These are phyloP conservation scores for Metopolophium dirhodum DNA, from an alignment of 1,140 invertebrate genomes.

Conservation along the genomic window DNA sequence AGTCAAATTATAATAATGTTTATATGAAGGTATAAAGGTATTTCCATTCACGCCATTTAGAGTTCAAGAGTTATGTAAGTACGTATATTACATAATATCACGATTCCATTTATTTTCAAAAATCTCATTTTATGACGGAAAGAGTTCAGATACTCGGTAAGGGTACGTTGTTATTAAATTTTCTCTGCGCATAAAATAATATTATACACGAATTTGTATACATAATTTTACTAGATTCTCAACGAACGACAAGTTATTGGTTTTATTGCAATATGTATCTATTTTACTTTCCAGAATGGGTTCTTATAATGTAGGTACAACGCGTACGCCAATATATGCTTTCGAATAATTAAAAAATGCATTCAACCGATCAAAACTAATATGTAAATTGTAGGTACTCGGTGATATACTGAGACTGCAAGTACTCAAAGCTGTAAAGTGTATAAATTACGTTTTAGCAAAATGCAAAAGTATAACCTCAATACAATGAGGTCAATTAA, in stretches of 20 bases:
- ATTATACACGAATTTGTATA: neutral
- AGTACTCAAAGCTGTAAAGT: no score
- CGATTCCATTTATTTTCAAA: constrained; percentile 1
- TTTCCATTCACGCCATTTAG: neutral
- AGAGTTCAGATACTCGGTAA: neutral
- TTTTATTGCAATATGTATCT: neutral
- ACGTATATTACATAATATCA: neutral
- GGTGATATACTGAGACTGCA: no score
- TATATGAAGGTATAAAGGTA: neutral
- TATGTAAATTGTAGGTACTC: neutral
- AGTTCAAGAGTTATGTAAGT: neutral
- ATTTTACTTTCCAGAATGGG: neutral
- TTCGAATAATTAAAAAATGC: neutral
- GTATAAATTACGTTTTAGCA: neutral
- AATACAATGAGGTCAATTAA: neutral
- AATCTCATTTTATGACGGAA: neutral
- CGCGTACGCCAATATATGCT: neutral
- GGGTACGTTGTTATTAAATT: neutral
- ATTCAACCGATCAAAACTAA: neutral
- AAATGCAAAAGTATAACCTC: neutral
- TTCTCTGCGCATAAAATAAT: neutral
- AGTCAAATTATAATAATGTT: neutral
- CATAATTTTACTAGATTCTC: neutral
- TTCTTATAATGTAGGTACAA: neutral
- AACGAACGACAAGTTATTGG: neutral